phyloP scores from a whole-genome alignment of 2,113 vertebrate genomes.

The Pelvicachromis taeniatus region DNA sequence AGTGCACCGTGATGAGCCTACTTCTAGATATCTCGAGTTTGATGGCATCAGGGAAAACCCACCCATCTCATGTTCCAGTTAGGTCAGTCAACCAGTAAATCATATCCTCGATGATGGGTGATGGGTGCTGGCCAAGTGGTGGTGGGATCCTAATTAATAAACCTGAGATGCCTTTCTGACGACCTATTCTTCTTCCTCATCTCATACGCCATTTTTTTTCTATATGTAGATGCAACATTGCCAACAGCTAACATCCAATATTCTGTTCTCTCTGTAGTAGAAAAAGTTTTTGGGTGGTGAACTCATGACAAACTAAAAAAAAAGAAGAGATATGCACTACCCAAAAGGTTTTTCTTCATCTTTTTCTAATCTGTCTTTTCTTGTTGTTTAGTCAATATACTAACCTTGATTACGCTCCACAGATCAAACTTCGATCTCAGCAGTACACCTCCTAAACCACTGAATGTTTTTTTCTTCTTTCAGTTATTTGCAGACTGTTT shows the following conservation, averaged over 20 bases:
- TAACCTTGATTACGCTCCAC: constrained; percentile 31
- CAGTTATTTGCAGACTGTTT: not conserved
- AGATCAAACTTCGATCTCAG: constrained; percentile 15
- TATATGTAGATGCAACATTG: not conserved
- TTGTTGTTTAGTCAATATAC: constrained; percentile 14
- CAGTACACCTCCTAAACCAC: not conserved
- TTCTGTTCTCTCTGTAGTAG: not conserved
- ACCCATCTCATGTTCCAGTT: not conserved
- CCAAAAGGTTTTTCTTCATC: constrained; percentile 28
- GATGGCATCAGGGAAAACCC: constrained; percentile 9
- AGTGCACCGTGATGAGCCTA: not conserved
- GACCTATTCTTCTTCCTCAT: not conserved
- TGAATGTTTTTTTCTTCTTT: not conserved
- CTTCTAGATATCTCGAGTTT: not conserved
- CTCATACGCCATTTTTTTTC: not conserved
- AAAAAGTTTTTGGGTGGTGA: constrained; percentile 35
- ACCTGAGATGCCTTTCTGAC: not conserved
- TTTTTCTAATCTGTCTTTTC: not conserved
- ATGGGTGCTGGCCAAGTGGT: constrained; percentile 45
- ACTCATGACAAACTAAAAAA: not conserved
- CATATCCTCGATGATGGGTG: constrained; percentile 36
- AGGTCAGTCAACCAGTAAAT: constrained; percentile 53
- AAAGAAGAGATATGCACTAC: not conserved
- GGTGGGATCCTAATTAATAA: constrained; percentile 26
- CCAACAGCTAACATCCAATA: not conserved